These are phyloP conservation scores for Sebastes itinus DNA, from an alignment of 2,797 vertebrate genomes.

Conservation along the genomic window DNA sequence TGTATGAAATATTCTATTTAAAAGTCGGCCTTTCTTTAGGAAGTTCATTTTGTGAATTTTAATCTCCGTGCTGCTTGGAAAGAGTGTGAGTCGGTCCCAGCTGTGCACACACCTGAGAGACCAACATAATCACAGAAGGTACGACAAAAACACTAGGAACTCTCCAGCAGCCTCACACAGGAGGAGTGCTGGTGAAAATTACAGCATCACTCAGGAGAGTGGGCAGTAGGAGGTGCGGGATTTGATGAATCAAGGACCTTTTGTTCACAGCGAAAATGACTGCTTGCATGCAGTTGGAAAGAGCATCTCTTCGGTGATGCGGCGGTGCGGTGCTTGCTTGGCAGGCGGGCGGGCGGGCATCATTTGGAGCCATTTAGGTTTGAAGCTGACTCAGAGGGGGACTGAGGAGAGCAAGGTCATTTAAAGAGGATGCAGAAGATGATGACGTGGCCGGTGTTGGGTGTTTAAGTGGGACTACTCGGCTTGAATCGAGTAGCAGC, in stretches of 20 bases:
- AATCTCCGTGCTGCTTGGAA: constrained; percentile 1
- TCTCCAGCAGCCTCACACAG: constrained; percentile 19
- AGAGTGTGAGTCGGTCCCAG: constrained; percentile 18
- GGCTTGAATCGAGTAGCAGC: constrained; percentile 53
- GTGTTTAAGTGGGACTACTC: constrained; percentile 60
- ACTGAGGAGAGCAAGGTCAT: constrained; percentile 63
- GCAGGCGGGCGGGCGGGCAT: constrained; percentile 50
- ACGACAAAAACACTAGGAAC: constrained; percentile 10
- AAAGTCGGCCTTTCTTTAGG: not conserved
- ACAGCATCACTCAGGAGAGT: constrained; percentile 72
- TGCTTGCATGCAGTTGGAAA: constrained; percentile 52
- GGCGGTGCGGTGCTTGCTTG: constrained; percentile 18
- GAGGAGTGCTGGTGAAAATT: constrained; percentile 72
- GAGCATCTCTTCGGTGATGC: constrained; percentile 39
- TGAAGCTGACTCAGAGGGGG: constrained; percentile 53
- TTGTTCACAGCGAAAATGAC: constrained; percentile 73
- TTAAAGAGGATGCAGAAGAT: constrained; percentile 66
- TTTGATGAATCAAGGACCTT: constrained; percentile 78
- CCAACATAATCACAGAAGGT: constrained; percentile 30
- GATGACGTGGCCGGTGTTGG: constrained; percentile 53
- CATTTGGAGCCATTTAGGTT: constrained; percentile 71
- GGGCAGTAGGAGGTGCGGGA: constrained; percentile 68
- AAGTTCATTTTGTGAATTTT: not conserved
- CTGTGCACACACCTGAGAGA: constrained; percentile 48
- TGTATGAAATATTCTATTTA: not conserved